Base-by-base conservation (phyloP, 1,140 invertebrate genomes). In the Zelostemma sp. region DNA sequence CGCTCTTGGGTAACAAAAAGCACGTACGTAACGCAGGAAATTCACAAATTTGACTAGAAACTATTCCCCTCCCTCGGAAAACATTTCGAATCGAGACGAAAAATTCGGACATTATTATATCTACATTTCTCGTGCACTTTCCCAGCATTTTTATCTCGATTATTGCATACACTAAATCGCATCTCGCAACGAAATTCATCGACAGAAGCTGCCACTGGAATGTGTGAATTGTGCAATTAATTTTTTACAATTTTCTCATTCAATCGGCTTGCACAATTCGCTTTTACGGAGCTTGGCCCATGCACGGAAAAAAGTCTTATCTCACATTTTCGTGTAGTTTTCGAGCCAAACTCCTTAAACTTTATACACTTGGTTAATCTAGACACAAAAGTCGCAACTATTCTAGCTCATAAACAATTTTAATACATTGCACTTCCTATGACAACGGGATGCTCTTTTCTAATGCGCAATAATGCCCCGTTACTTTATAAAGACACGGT, bases 31-130 rank as follows among this genome's bases (percentile, higher is more conserved):
- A 58, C 40, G 38, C 38, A 46, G 1, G 11, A 66, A 57, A 41
- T 35, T 64, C 51, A 57, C 51, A 65, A 47, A 54, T 69, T 71
- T 74, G 77, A 79, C 73, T 79, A 79, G 75, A 76, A 73, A 63
- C 57, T 68, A 55, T 64, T 45, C 43, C 63, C 45, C n/a, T 38
- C 41, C 15, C 35, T 47, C 9, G 57, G 14, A 51, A 54, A 50
- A 60, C 33, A 31, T 59, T 62, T 17, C 16, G 41, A 16, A 43
- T 9, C 33, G 33, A 1, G 11, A 35, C 33, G 33, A 5, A 35
- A 35, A 38, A 38, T n/a, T 38, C 35, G 35, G 3, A 38, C 1
- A 38, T 5, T 38, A 38, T 38, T n/a, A n/a, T 14, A 38, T n/a
- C 12, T 11, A n/a, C 35, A 38, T 5, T 38, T 38, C 12, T 38